Percentiles rank a stretch among this genome's conserved stretches.
These are phyloP conservation scores for Acanthisitta chloris DNA, from an alignment of 2,113 vertebrate species.

Conservation along the genomic window DNA sequence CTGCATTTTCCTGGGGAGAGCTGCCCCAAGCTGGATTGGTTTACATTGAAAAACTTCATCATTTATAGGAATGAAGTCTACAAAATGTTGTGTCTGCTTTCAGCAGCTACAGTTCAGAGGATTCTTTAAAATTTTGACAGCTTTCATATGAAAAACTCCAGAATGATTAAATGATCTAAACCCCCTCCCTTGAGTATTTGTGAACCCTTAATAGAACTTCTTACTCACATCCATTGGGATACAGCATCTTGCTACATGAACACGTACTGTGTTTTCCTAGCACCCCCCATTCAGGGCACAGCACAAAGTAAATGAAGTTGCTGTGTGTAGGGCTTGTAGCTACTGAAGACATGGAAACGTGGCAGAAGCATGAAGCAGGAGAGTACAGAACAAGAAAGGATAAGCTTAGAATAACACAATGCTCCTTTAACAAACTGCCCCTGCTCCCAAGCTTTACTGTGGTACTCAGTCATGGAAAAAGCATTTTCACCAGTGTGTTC, in stretches of 20 bases:
- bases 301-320: neutral
- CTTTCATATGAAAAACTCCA: neutral
- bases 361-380: neutral
- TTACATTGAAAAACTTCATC: neutral
- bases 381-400: neutral
- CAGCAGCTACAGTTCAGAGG: neutral
- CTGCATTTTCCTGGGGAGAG: neutral
- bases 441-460: neutral
- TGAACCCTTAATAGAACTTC: neutral
- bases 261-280: neutral
- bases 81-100: neutral
- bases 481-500: neutral
- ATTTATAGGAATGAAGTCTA: neutral
- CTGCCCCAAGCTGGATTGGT: neutral
- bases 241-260: neutral
- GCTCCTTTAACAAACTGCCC: neutral
- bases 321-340: neutral
- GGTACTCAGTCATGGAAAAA: neutral
- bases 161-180: neutral
- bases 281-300: neutral
- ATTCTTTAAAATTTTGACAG: neutral
- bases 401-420: neutral
- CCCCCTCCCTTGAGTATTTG: neutral
- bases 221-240: neutral
- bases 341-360: neutral